phyloP scores from a whole-genome alignment of 2,797 vertebrate genomes.

The Lutjanus campechanus region DNA sequence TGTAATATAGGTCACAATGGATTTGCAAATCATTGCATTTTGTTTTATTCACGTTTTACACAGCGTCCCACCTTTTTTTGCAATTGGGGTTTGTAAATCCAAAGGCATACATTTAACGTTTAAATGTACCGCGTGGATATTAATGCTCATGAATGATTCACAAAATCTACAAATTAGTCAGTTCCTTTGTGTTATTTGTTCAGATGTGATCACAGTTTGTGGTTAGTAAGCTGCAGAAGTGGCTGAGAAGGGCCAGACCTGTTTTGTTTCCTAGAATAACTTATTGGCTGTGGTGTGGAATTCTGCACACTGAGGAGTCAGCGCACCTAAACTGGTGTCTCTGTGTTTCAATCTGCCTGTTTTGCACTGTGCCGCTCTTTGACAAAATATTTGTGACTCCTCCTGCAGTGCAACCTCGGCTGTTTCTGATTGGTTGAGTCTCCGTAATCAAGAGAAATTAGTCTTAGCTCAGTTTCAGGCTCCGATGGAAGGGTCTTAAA shows the following conservation, averaged over 20 bases:
- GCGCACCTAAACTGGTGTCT: slow-evolving; percentile 21
- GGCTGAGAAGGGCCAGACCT: slow-evolving; percentile 3
- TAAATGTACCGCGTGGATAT: slow-evolving; percentile 26
- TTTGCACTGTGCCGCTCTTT: slow-evolving; percentile 30
- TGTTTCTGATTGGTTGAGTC: slow-evolving; percentile 23
- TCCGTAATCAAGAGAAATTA: slow-evolving; percentile 23
- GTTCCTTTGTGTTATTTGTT: slow-evolving; percentile 15
- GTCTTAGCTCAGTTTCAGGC: slow-evolving; percentile 15
- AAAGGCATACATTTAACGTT: slow-evolving; percentile 32
- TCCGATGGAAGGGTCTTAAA: slow-evolving; percentile 18
- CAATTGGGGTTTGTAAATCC: neutral
- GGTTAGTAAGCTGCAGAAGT: slow-evolving; percentile 7
- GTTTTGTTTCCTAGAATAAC: slow-evolving; percentile 28
- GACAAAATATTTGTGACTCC: slow-evolving; percentile 29
- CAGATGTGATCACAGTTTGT: slow-evolving; percentile 15
- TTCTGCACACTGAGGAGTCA: slow-evolving; percentile 2
- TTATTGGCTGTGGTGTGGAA: slow-evolving; percentile 15
- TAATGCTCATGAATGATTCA: slow-evolving; percentile 17
- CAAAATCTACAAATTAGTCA: slow-evolving; percentile 14
- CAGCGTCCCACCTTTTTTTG: too few relatives aligned
- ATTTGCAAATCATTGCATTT: too few relatives aligned
- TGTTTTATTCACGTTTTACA: too few relatives aligned
- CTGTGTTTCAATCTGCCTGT: slow-evolving; percentile 15
- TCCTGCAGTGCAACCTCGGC: slow-evolving; percentile 1
- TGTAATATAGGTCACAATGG: too few relatives aligned